Conservation (phyloP, 2,888 invertebrate species). For the Drosophila tanythrix region DNA sequence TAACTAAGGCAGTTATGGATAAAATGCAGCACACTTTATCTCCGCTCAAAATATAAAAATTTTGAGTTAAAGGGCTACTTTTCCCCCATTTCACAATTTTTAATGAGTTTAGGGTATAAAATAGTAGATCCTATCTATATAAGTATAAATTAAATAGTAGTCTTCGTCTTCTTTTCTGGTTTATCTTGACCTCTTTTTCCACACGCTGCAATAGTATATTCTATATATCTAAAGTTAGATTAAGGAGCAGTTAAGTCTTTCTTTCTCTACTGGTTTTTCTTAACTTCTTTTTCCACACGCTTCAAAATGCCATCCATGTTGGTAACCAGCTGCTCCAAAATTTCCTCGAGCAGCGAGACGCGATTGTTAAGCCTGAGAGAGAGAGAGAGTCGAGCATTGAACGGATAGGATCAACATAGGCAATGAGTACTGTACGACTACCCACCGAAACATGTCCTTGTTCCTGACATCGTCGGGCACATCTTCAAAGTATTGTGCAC, state of each 20-base stretch:
- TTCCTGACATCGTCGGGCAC: conserved; percentile 36
- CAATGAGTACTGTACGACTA: not conserved
- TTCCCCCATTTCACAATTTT: not conserved
- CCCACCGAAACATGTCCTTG: conserved; percentile 62
- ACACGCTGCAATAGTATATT: too few relatives aligned
- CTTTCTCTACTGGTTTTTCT: conserved; percentile 22
- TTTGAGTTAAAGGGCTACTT: too few relatives aligned
- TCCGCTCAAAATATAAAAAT: too few relatives aligned
- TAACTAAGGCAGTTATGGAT: too few relatives aligned
- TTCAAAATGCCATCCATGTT: conserved; percentile 75
- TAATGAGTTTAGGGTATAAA: not conserved
- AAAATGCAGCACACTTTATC: too few relatives aligned
- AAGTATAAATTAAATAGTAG: not conserved
- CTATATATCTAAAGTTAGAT: not conserved
- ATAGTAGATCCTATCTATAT: not conserved
- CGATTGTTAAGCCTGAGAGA: conserved; percentile 68
- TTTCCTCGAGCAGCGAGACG: conserved; percentile 70
- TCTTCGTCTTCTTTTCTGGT: too few relatives aligned
- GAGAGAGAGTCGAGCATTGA: not conserved
- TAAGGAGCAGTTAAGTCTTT: not conserved
- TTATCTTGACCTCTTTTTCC: too few relatives aligned
- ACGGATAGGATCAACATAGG: not conserved
- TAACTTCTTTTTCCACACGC: conserved; percentile 62
- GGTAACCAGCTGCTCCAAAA: conserved; percentile 73
- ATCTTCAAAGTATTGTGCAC: conserved; percentile 58